These are phyloP conservation scores for Glaucomys volans DNA, from an alignment of 2,113 vertebrate genomes.

Conservation along the genomic window DNA sequence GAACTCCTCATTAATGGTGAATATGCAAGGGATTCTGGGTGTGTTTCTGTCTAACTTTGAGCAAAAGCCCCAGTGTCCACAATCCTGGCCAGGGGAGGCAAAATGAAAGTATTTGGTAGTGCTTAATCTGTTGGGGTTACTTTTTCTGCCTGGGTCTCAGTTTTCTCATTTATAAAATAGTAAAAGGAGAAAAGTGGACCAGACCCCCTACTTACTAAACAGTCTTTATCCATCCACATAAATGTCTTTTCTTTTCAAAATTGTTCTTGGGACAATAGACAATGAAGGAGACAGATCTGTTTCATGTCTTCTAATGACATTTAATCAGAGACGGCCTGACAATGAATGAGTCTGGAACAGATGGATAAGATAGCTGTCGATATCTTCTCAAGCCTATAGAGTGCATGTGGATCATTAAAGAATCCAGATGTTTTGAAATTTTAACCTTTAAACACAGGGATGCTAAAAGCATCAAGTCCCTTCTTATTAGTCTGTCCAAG, in stretches of 20 bases:
- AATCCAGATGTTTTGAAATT: neutral
- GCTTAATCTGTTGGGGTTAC: neutral
- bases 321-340: conserved; percentile 26
- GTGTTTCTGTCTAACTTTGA: neutral
- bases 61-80: neutral
- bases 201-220: neutral
- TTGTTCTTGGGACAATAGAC: neutral
- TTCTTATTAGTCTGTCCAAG: neutral
- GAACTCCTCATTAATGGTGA: neutral
- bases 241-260: neutral
- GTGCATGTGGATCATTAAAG: neutral
- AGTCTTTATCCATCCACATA: neutral
- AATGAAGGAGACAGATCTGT: conserved; percentile 1
- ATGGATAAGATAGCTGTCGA: neutral
- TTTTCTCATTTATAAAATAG: conserved; percentile 41
- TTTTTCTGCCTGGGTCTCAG: neutral
- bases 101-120: neutral
- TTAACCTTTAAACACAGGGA: conserved; percentile 8
- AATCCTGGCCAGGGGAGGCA: neutral
- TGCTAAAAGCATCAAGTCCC: neutral
- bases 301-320: conserved; percentile 41
- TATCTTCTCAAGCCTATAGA: conserved; percentile 16
- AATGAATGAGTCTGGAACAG: neutral
- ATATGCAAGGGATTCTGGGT: neutral
- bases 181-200: neutral